Base-by-base conservation (phyloP, 1,140 invertebrate species). In the Sipha flava region DNA sequence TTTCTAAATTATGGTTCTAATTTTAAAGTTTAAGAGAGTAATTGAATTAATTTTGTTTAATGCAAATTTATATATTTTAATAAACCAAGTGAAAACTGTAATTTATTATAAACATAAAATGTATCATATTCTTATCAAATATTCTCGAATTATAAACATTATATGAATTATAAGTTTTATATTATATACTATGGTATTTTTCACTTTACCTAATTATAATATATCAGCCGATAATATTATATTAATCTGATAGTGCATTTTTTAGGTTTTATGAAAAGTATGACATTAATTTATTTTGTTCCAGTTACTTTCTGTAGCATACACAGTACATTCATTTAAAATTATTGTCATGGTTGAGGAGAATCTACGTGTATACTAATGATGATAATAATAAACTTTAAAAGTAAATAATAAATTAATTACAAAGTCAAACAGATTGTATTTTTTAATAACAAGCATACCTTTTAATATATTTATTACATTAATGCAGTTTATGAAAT, bases 291-390 rank as follows among this genome's bases (percentile, higher is more conserved):
- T 68, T 37, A 68, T 43, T 68, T 68, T 26, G 37, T 68, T 43
- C 64, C 37, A 43, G 64, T 68, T 43, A 68, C 64, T 68, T 68
- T 68, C 37, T 68, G 37, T 68, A 68, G 9, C 37, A 68, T 43
- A 45, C 29, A 68, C 37, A 68, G 43, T 43, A 43, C 21, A 43
- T 43, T 23, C 21, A 43, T 68, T 68, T 43, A 7, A 68, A 68
- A 43, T 68, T 43, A 68, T 43, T 12, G 37, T 68, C 64, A 68
- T 45, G 64, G 21, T 68, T 43, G 37, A 43, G 43, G 21, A 12
- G 4, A 66, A 66, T 66, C 9, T 66, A 23, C 10, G n/a, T n/a
- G n/a, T n/a, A n/a, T n/a, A n/a, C n/a, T n/a, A n/a, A n/a, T n/a
- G n/a, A 62, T 12, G 14, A 37, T 37, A 10, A 37, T 64, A n/a